Percentiles rank a stretch among this genome's conserved stretches.
phyloP scores from a whole-genome alignment of 2,888 invertebrate genomes.

The Antitype chi region DNA sequence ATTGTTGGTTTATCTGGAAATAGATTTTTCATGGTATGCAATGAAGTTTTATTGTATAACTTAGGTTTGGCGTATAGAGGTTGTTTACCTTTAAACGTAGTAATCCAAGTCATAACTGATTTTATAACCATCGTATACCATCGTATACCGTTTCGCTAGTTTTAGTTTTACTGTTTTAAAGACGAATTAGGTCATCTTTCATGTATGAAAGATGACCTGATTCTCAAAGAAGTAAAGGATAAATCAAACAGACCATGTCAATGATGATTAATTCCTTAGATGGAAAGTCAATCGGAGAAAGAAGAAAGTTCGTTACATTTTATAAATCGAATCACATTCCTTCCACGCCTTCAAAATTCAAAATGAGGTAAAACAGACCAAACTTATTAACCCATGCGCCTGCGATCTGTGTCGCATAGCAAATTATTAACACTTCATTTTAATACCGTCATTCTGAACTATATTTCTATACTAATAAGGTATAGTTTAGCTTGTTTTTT shows the following conservation, averaged over 20 bases:
- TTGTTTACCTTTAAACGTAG: conserved; percentile 56
- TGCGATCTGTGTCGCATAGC: conserved; percentile 74
- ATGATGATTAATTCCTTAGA: conserved; percentile 41
- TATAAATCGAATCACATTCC: conserved; percentile 78
- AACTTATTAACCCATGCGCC: conserved; percentile 68
- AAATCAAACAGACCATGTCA: conserved; percentile 1
- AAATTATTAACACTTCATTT: conserved; percentile 59
- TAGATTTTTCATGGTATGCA: conserved; percentile 58
- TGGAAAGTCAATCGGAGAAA: conserved; percentile 54
- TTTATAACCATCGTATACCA: conserved; percentile 37
- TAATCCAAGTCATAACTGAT: conserved; percentile 49
- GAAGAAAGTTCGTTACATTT: conserved; percentile 73
- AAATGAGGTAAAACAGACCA: conserved; percentile 77
- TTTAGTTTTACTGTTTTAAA: conserved; percentile 5
- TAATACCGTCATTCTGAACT: conserved; percentile 64
- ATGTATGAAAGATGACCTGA: too few relatives aligned
- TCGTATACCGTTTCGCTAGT: conserved; percentile 41
- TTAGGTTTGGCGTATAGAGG: conserved; percentile 47
- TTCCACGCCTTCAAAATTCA: conserved; percentile 79
- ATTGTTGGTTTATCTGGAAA: conserved; percentile 63
- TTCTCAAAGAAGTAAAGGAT: conserved; percentile 3
- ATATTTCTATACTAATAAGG: conserved; percentile 60
- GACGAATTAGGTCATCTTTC: conserved; percentile 6
- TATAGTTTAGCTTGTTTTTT: conserved; percentile 64
- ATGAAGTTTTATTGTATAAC: conserved; percentile 63